A percentile compares a stretch with the other conserved stretches of the same genome.
phyloP scores from a whole-genome alignment of 2,888 invertebrate species.

The Luperina nickerlii region DNA sequence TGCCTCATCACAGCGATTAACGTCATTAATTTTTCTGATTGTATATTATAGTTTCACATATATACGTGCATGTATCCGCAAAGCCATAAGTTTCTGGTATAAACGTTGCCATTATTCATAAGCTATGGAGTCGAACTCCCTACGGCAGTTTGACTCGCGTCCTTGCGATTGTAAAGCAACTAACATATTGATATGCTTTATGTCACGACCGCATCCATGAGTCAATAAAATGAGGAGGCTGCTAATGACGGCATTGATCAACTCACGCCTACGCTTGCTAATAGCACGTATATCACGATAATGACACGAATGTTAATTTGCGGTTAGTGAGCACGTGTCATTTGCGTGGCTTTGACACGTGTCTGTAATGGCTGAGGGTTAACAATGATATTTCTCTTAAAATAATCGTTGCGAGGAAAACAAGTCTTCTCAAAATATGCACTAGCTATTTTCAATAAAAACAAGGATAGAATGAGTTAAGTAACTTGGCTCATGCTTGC shows the following conservation, averaged over 20 bases:
- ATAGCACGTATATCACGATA: conserved; percentile 8
- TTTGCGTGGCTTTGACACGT: not conserved
- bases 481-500: not conserved
- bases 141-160: not conserved
- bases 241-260: conserved; percentile 22
- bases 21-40: not conserved
- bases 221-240: conserved; percentile 9
- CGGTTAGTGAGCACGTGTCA: not conserved
- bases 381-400: not conserved
- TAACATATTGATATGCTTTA: not conserved
- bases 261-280: not conserved
- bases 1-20: no score
- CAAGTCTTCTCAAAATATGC: not conserved
- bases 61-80: not conserved
- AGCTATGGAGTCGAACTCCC: not conserved
- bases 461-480: not conserved
- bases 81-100: not conserved
- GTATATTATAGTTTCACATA: conserved; percentile 2
- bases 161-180: conserved; percentile 7
- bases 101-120: not conserved
- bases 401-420: not conserved
- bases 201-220: not conserved
- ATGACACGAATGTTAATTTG: conserved; percentile 14
- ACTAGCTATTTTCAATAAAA: not conserved
- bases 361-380: not conserved